Base-by-base conservation (phyloP, 2,113 vertebrate species). In the Cariama cristata region DNA sequence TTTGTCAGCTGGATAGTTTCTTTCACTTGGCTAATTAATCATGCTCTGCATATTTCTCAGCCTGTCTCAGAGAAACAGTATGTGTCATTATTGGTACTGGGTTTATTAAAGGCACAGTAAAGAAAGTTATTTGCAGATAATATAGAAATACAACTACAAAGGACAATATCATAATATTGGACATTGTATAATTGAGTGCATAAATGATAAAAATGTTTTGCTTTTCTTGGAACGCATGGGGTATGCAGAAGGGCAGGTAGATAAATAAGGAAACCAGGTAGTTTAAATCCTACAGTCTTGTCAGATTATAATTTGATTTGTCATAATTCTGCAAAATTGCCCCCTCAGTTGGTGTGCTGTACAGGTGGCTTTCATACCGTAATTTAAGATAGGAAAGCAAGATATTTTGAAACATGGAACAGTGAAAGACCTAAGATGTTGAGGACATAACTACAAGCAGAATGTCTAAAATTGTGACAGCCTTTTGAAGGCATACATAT, bases 1-100 rank as follows among this genome's bases (percentile, higher is more conserved):
- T 95, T 91, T 93, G 90, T 94, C 93, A 96, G 88, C 82, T 96
- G 84, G 62, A 63, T 91, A 79, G 73, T 87, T 95, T 91, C 88
- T 95, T 96, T 95, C 88, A 83, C 86, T 92, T 92, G 66, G 44
- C 85, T 97, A 94, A 97, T 97, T 97, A 93, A 97, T 95, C 89
- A 93, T 77, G 88, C 85, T 92, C 75, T 59, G 69, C 86, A 69
- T 94, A 93, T 79, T 94, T 95, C 81, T 86, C 49, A 95, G 88
- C 26, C 33, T 83, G 38, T 87, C 80, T 95, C 72, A 59, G 55
- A 60, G 81, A 97, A 97, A 86, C 47, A 68, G 47, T 59, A 86
- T 88, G 60, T 93, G 88, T 90, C 88, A 72, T 67, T 90, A 88
- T 77, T 84, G 35, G 42, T 63, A 13, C 24, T 79, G 56, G 33